phyloP scores from a whole-genome alignment of 2,888 invertebrate genomes.

The Lottia scabra region DNA sequence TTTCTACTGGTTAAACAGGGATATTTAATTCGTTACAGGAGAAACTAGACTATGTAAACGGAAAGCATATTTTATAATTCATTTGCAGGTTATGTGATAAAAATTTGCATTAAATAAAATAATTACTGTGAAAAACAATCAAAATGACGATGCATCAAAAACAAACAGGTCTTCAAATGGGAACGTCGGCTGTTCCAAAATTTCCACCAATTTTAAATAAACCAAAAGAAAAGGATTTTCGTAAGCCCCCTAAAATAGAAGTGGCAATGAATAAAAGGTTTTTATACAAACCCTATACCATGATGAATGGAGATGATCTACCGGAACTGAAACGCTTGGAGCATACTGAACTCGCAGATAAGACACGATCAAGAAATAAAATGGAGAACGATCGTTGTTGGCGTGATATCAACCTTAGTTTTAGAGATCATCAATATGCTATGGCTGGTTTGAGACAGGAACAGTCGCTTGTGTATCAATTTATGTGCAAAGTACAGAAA shows the following conservation, averaged over 20 bases:
- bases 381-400: neutral
- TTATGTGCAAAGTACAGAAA: conserved; percentile 14
- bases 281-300: neutral
- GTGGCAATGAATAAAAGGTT: neutral
- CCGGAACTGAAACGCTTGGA: neutral
- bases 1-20: no score
- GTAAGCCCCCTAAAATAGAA: neutral
- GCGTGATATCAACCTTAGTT: conserved; percentile 13
- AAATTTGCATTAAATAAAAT: no score
- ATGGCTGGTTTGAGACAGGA: conserved; percentile 10
- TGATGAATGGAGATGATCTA: neutral
- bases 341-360: neutral
- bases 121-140: no score
- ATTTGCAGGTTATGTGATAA: no score
- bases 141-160: no score
- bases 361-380: conserved; percentile 9
- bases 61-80: no score
- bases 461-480: conserved; percentile 12
- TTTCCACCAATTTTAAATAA: neutral
- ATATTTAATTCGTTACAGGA: no score
- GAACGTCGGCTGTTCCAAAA: neutral
- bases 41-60: no score
- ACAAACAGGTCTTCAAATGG: no score
- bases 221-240: neutral
- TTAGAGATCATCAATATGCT: conserved; percentile 18